These are phyloP conservation scores for Cynodonichthys magdalenae DNA, from an alignment of 2,797 vertebrate genomes.

Conservation along the genomic window DNA sequence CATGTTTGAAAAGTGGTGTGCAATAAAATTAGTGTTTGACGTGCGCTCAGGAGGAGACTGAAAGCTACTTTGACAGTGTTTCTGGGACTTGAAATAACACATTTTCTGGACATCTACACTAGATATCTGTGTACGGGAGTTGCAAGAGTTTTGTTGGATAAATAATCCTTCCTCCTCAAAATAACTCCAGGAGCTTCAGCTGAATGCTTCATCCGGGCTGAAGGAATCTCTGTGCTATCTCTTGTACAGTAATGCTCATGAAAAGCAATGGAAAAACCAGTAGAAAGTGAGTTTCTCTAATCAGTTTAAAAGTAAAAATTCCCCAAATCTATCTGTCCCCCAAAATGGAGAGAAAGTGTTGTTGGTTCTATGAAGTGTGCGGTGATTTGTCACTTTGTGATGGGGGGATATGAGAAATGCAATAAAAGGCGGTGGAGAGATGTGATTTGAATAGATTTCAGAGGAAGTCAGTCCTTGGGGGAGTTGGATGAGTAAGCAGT, in stretches of 20 bases:
- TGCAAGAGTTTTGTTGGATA: conserved; percentile 27
- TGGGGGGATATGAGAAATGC: conserved; percentile 84
- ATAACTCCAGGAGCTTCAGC: conserved; percentile 33
- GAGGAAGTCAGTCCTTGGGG: conserved; percentile 79
- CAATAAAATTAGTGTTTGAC: conserved; percentile 56
- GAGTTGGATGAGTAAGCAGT: conserved; percentile 80
- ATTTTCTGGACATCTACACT: conserved; percentile 6
- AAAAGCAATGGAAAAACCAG: conserved; percentile 58
- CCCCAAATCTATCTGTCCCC: conserved; percentile 67
- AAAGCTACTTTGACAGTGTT: conserved; percentile 33
- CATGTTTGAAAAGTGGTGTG: conserved; percentile 47
- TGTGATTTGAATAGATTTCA: conserved; percentile 88
- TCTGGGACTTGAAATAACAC: conserved; percentile 33
- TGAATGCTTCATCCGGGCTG: conserved; percentile 24
- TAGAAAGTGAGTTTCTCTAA: conserved; percentile 69
- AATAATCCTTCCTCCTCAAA: conserved; percentile 28
- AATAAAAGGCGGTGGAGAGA: conserved; percentile 85
- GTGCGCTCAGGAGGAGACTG: conserved; percentile 33
- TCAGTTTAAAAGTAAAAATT: conserved; percentile 75
- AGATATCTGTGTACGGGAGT: conserved; percentile 1
- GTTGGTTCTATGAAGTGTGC: conserved; percentile 76
- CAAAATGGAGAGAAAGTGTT: conserved; percentile 74
- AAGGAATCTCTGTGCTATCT: conserved; percentile 28
- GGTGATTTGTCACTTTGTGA: conserved; percentile 87
- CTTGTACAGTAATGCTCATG: conserved; percentile 43